phyloP scores from a whole-genome alignment of 2,113 vertebrate species.

The Neolamprologus falcicula region DNA sequence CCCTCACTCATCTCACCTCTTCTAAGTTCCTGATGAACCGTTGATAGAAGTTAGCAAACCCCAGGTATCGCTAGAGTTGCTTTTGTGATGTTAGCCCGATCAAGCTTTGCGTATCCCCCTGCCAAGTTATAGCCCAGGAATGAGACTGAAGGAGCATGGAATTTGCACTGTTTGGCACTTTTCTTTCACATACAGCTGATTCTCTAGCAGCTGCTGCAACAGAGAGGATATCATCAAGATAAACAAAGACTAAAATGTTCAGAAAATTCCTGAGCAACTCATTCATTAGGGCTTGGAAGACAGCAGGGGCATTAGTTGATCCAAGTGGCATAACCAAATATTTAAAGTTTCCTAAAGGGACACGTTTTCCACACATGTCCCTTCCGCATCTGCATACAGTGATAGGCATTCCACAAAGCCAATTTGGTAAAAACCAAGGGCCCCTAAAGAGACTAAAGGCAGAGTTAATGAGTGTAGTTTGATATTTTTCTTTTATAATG shows the following conservation, averaged over 20 bases:
- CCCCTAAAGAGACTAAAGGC: background rate
- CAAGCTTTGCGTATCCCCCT: background rate
- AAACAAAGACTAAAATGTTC: background rate
- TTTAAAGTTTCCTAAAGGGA: background rate
- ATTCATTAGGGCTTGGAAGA: background rate
- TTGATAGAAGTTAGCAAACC: background rate
- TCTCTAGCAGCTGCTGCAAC: background rate
- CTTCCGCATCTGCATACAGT: background rate
- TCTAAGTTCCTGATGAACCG: background rate
- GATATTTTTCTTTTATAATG: background rate
- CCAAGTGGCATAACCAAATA: background rate
- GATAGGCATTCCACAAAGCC: background rate
- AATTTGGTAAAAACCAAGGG: background rate
- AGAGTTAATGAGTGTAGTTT: background rate
- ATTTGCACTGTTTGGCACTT: background rate
- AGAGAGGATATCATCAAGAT: background rate
- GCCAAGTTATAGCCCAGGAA: background rate
- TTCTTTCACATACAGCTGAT: background rate
- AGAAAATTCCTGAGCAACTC: background rate
- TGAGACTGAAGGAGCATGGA: background rate
- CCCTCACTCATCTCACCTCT: background rate
- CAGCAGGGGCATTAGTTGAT: background rate
- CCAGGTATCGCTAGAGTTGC: fast-evolving
- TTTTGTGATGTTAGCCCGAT: fast-evolving
- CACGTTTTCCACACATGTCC: background rate